Evolutionary conservation across 1,140 invertebrate genomes (phyloP), one percentile per base, ranked within the genome.

Genomic region (Phymorhynchus buccinoides): DNA sequence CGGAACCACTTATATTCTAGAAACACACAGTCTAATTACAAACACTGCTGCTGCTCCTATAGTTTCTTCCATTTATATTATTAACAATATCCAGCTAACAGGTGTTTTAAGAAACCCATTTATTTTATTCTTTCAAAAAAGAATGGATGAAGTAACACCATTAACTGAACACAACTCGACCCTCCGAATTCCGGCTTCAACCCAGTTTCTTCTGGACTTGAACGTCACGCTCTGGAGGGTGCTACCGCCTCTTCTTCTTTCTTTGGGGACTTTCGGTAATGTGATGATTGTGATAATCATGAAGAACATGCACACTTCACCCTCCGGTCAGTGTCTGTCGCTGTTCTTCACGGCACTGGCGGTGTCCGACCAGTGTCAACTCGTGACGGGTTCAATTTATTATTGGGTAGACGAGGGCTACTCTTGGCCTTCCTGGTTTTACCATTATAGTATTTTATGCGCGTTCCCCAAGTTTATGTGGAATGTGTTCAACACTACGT

Each of bases 261-360:
- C 37, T 30, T 52, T 80, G 6, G 79, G 79, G 22, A 80, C 79
- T 3, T 80, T 80, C 1, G 79, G 79, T 4, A 80, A 80, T 30
- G 79, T 44, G 22, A 48, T 80, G 79, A 52, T 32, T 12, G 48
- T 80, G 3, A 48, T 52, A 6, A 35, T 80, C 27, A 35, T 56
- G 44, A 27, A 48, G 22, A 56, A 18, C 32, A 80, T 80, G 79
- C 27, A 48, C 18, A 22, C 27, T 12, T n/a, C 27, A 27, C 30
- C 52, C 27, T 80, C 79, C 41, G 56, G 44, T 4, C 9, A n/a
- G 6, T 73, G 32, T 39, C 16, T 80, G 79, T 52, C 48, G 1
- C 12, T 52, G 42, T 80, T 56, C 79, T 52, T 80, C 32, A 80
- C 48, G 12, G 42, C 79, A 32, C 48, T 80, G 44, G 79, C 79